Conservation (phyloP, 2,888 invertebrate genomes). For the Hypolimnas misippus region DNA sequence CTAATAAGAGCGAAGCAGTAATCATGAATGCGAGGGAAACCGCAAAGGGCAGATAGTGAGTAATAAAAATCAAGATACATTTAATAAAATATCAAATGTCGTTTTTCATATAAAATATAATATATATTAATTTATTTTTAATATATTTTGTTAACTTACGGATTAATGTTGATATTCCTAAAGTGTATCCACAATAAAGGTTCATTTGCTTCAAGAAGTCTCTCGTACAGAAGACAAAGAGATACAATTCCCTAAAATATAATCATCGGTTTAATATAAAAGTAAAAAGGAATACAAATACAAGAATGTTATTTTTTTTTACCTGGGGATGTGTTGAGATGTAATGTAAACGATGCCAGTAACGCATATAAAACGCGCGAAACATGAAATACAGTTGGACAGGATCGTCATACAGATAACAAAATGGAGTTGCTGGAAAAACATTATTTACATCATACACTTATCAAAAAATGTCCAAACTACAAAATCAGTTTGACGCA, state of each 20-base stretch:
- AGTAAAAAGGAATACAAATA: neutral
- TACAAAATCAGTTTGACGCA: too few species aligned
- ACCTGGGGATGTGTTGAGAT: constrained; percentile 95
- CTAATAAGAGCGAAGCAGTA: too few species aligned
- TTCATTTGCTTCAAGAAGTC: constrained; percentile 94
- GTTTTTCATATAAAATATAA: neutral
- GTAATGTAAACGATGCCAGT: constrained; percentile 96
- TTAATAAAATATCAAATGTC: neutral
- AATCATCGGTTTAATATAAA: neutral
- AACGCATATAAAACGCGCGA: constrained; percentile 94
- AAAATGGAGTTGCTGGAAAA: constrained; percentile 94
- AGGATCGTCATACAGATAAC: constrained; percentile 95
- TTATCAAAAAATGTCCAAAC: too few species aligned
- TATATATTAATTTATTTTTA: neutral
- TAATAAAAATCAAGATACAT: too few species aligned
- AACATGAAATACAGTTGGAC: constrained; percentile 94
- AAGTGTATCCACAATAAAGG: constrained; percentile 96
- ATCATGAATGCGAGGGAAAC: too few species aligned
- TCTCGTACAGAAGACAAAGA: constrained; percentile 94
- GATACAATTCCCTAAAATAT: constrained; percentile 90
- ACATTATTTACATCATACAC: neutral
- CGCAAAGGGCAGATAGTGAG: too few species aligned
- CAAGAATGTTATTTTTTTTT: constrained; percentile 26
- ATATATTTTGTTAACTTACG: constrained; percentile 86
- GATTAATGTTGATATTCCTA: constrained; percentile 93